Percentiles rank a stretch among this genome's conserved stretches.
Evolutionary conservation across 1,140 invertebrate genomes (phyloP).

Genomic region (Drosophila serrata): DNA sequence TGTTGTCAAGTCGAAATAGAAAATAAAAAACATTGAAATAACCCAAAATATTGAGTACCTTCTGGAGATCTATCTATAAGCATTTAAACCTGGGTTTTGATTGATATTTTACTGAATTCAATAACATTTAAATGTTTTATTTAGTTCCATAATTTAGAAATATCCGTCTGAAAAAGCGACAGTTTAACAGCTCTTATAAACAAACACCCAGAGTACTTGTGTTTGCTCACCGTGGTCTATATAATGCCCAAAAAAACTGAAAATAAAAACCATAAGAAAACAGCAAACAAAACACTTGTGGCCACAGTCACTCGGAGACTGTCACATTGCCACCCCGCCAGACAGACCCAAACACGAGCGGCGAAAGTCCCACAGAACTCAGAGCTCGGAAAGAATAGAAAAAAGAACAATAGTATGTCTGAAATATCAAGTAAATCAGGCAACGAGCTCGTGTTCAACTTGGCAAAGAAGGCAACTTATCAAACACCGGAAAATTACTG

Average conservation of each 20-base stretch:
- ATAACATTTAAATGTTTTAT: neutral
- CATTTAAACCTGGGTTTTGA: too few relatives aligned
- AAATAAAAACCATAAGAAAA: conserved; percentile 27
- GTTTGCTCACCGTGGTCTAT: conserved; percentile 32
- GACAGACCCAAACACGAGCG: conserved; percentile 29
- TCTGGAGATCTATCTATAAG: too few relatives aligned
- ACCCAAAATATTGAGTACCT: too few relatives aligned
- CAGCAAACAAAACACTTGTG: conserved; percentile 42
- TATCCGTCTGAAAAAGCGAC: too few relatives aligned
- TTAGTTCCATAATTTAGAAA: neutral
- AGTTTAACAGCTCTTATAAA: neutral
- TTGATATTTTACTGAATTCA: too few relatives aligned
- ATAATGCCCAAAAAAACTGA: conserved; percentile 30
- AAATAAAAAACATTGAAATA: too few relatives aligned
- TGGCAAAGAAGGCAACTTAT: conserved; percentile 10
- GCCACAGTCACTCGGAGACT: conserved; percentile 12
- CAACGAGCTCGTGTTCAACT: conserved; percentile 35
- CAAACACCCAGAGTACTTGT: conserved; percentile 10
- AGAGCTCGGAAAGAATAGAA: conserved; percentile 8
- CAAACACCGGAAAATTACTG: conserved; percentile 35
- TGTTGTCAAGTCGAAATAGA: neutral
- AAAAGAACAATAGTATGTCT: conserved; percentile 20
- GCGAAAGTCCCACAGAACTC: neutral
- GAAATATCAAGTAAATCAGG: conserved; percentile 45
- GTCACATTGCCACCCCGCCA: conserved; percentile 29